Percentiles rank a stretch among this genome's conserved stretches.
Conservation (phyloP, 1,140 invertebrate species). For the Charaxes varanes region DNA sequence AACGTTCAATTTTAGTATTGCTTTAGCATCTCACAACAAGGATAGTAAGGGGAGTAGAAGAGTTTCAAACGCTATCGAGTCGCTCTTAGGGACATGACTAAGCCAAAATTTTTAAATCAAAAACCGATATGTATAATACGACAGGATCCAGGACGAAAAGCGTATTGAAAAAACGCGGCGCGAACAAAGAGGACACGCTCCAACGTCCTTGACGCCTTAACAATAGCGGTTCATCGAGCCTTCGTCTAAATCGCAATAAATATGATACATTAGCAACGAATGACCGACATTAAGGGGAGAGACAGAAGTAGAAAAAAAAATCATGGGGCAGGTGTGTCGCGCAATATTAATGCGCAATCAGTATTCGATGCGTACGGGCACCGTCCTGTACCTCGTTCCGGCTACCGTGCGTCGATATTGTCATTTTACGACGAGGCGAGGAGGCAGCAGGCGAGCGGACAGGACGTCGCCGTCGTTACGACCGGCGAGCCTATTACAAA, state of each 20-base stretch:
- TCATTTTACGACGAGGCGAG: constrained; percentile 68
- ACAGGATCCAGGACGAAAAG: constrained; percentile 10
- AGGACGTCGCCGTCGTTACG: constrained; percentile 72
- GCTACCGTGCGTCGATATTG: constrained; percentile 72
- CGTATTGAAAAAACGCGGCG: constrained; percentile 7
- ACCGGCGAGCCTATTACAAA: constrained; percentile 69
- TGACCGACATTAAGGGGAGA: constrained; percentile 71
- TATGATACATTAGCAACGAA: constrained; percentile 66
- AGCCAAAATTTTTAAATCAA: too few species aligned
- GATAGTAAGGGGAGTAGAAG: too few species aligned
- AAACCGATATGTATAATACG: constrained; percentile 2
- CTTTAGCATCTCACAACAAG: too few species aligned
- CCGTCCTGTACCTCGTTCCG: constrained; percentile 71
- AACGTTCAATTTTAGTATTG: too few species aligned
- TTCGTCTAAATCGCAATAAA: constrained; percentile 61
- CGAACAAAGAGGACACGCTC: constrained; percentile 36
- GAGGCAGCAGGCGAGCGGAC: constrained; percentile 53
- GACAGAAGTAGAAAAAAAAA: constrained; percentile 70
- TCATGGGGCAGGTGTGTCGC: constrained; percentile 64
- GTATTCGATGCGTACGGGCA: constrained; percentile 63
- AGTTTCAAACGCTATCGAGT: too few species aligned
- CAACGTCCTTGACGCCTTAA: constrained; percentile 47
- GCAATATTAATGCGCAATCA: constrained; percentile 72
- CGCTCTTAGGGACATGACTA: too few species aligned
- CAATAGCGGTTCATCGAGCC: constrained; percentile 50